Conservation (phyloP, 1,140 invertebrate genomes). For the Thalassaphorura encarpata region DNA sequence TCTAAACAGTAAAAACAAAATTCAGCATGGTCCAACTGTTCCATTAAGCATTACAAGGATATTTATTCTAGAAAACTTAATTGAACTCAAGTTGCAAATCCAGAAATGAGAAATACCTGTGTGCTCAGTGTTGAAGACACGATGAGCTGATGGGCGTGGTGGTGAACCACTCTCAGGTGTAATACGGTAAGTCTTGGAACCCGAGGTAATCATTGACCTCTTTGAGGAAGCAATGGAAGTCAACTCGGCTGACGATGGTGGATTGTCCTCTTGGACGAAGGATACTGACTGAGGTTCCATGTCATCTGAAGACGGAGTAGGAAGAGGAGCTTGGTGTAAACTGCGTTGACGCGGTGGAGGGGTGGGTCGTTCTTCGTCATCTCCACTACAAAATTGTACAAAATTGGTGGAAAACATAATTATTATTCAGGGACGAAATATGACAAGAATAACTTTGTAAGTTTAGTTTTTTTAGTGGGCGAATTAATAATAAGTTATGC, state of each 20-base stretch:
- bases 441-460: no score
- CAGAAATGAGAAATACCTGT: no score
- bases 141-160: constrained; percentile 29
- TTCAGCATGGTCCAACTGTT: no score
- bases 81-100: no score
- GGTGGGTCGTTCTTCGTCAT: constrained; percentile 14
- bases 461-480: no score
- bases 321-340: constrained; percentile 48
- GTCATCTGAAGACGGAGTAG: constrained; percentile 58
- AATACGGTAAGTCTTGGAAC: constrained; percentile 74
- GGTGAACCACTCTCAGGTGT: constrained; percentile 33
- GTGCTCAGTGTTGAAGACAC: constrained; percentile 15
- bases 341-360: constrained; percentile 24
- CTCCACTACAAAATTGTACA: constrained; percentile 3
- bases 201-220: constrained; percentile 63
- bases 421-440: no score
- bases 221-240: constrained; percentile 34
- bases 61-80: constrained; percentile 1
- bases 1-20: no score
- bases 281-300: constrained; percentile 88
- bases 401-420: no score
- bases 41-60: no score
- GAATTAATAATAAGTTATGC: no score
- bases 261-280: constrained; percentile 43
- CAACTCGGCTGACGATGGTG: constrained; percentile 19